A percentile compares a stretch with the other conserved stretches of the same genome.
These are phyloP conservation scores for Oceanites oceanicus DNA, from an alignment of 2,113 vertebrate genomes.

Conservation along the genomic window DNA sequence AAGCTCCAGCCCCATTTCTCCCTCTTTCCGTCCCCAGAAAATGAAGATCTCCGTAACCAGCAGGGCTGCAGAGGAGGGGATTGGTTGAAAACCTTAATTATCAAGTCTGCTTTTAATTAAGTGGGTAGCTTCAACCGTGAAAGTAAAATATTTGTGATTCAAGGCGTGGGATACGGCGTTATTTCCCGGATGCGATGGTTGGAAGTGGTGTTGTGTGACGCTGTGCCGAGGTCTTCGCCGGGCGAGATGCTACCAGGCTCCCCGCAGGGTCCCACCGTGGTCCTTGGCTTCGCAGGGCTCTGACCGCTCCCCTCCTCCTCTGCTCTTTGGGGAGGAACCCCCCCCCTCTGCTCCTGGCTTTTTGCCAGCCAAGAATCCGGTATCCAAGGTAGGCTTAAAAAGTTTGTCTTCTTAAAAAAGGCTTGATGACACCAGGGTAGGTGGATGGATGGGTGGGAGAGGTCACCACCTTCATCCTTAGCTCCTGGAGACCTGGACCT, in stretches of 20 bases:
- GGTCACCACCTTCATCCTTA: background rate
- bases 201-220: background rate
- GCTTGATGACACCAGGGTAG: background rate
- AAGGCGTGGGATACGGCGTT: background rate
- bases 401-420: background rate
- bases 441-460: background rate
- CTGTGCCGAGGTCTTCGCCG: accelerated
- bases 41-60: background rate
- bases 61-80: background rate
- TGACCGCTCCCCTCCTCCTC: background rate
- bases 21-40: background rate
- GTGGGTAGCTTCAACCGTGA: background rate
- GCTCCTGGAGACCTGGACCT: background rate
- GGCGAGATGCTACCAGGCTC: background rate
- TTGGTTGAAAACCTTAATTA: background rate
- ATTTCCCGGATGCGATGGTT: background rate
- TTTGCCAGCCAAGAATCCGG: too few relatives aligned
- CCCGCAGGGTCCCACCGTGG: accelerated
- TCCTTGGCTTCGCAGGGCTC: background rate
- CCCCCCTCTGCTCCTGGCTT: background rate
- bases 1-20: background rate
- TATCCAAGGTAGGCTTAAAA: background rate
- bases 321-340: background rate
- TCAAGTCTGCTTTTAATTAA: background rate
- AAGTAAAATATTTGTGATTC: background rate